Evolutionary conservation across 2,113 vertebrate species (phyloP), one percentile per base, ranked within the genome.

Genomic region (Poeciliopsis prolifica): DNA sequence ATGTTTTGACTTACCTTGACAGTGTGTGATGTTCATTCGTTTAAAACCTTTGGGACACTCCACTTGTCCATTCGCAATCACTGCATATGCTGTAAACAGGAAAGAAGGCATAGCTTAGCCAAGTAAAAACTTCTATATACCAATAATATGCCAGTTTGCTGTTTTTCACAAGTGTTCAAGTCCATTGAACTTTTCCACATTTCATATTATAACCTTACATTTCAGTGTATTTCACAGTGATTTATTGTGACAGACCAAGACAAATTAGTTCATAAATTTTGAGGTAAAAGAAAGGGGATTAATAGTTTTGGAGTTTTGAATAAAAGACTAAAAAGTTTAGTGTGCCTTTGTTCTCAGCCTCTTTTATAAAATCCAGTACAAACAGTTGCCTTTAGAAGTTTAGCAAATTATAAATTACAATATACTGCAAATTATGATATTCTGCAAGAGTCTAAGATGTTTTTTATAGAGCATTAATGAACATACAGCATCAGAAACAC

Each of bases 41-140:
- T 96, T 98, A 85, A 96, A 99, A 12, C 97, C 97, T 75, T 94
- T 95, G 67, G 96, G 94, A 92, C 97, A 99, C 79, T 97, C 95
- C 84, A 98, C 94, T 79, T 95, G 96, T 80, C 96, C 96, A 31
- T 97, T 96, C 66, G 95, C 95, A 79, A 96, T 96, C 89, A 97
- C 93, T 0, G 95, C 94, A 54, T 92, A 95, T 24, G 94, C 97
- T 99, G 88, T 71, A 76, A 72, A 91, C 31, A 87, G 69, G 85
- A 68, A 78, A 33, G 44, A 89, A 67, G 72, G 64, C 62, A 75
- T 15, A 58, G 58, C 10, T 84, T 78, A 40, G 64, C 68, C 31
- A 31, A 77, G 68, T 61, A 74, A 58, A 81, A 67, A 26, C 31
- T 22, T 24, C 72, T 60, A 37, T 44, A 58, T 75, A 77, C 37